Conservation (phyloP, 2,888 invertebrate species). For the Cosmia trapezina region DNA sequence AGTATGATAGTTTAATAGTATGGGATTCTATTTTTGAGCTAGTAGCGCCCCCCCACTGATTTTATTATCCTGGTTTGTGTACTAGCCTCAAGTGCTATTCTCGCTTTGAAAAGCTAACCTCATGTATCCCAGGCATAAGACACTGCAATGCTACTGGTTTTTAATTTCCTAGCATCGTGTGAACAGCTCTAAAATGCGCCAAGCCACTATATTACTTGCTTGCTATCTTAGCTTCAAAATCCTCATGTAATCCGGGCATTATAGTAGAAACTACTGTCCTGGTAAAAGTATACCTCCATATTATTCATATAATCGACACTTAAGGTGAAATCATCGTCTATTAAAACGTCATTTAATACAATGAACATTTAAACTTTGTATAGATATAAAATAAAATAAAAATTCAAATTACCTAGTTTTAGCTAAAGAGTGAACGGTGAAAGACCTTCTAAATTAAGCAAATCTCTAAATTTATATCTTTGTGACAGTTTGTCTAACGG, state of each 20-base stretch:
- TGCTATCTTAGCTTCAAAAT: not conserved
- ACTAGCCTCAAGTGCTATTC: not conserved
- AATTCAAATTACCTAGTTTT: slow-evolving; percentile 65
- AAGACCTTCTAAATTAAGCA: slow-evolving; percentile 79
- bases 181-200: too few species aligned
- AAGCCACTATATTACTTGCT: not conserved
- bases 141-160: not conserved
- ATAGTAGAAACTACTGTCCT: slow-evolving; percentile 10
- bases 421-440: slow-evolving; percentile 70
- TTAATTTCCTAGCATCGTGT: too few species aligned
- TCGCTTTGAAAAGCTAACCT: too few species aligned
- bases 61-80: not conserved
- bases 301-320: slow-evolving; percentile 27
- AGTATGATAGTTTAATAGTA: too few species aligned
- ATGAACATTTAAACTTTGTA: slow-evolving; percentile 54
- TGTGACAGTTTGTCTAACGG: slow-evolving; percentile 71
- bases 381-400: slow-evolving; percentile 49
- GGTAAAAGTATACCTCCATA: slow-evolving; percentile 17
- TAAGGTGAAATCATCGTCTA: slow-evolving; percentile 50
- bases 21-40: too few species aligned
- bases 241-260: not conserved
- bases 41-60: too few species aligned
- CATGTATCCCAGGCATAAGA: not conserved
- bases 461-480: slow-evolving; percentile 80
- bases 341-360: slow-evolving; percentile 57